Percentiles rank a stretch among this genome's conserved stretches.
phyloP scores from a whole-genome alignment of 1,140 invertebrate species.

The Drosophila ogumai region DNA sequence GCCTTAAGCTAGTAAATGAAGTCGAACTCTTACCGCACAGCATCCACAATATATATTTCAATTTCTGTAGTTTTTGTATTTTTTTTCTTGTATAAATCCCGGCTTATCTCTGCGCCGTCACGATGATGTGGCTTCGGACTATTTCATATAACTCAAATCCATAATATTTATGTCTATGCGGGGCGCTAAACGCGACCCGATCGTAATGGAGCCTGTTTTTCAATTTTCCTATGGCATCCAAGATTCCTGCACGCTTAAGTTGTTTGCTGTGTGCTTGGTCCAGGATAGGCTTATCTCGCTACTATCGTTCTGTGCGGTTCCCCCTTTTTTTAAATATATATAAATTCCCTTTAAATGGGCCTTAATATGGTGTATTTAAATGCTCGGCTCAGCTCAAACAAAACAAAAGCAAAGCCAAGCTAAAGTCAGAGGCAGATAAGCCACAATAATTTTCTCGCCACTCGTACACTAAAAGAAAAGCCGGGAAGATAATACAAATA shows the following conservation, averaged over 20 bases:
- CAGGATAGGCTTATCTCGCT: slow-evolving; percentile 53
- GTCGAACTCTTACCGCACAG: slow-evolving; percentile 36
- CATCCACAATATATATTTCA: slow-evolving; percentile 20
- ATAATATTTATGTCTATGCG: slow-evolving; percentile 59
- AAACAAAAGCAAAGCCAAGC: slow-evolving; percentile 43
- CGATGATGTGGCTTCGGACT: slow-evolving; percentile 61
- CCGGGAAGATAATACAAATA: not conserved
- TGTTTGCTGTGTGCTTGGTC: slow-evolving; percentile 10
- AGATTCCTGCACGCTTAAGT: slow-evolving; percentile 17
- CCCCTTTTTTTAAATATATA: not conserved
- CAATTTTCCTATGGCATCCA: slow-evolving; percentile 36
- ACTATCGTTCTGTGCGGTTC: slow-evolving; percentile 27
- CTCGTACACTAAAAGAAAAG: slow-evolving; percentile 3
- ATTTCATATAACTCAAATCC: slow-evolving; percentile 20
- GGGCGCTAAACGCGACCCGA: slow-evolving; percentile 38
- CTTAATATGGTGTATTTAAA: slow-evolving; percentile 65
- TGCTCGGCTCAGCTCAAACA: slow-evolving; percentile 41
- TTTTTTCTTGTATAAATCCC: slow-evolving; percentile 28
- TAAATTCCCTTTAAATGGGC: slow-evolving; percentile 56
- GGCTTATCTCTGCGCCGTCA: slow-evolving; percentile 52
- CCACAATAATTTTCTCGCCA: not conserved
- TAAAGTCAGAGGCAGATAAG: slow-evolving; percentile 46
- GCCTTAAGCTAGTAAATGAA: slow-evolving; percentile 19
- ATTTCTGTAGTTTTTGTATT: slow-evolving; percentile 24
- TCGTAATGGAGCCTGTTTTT: slow-evolving; percentile 51